phyloP scores from a whole-genome alignment of 2,797 vertebrate genomes.

The Cirrhinus molitorella region DNA sequence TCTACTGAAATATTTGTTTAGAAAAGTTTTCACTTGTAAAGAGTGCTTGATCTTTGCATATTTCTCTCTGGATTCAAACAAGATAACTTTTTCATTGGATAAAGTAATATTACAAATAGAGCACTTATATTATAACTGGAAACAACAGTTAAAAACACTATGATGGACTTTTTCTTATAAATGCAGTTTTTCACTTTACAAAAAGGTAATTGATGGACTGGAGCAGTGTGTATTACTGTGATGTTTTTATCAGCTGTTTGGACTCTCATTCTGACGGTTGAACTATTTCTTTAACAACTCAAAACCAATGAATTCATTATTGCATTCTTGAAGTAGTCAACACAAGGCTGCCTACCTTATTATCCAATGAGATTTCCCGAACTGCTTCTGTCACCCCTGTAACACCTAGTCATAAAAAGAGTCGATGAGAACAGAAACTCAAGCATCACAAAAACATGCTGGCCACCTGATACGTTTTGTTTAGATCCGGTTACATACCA shows the following conservation, averaged over 20 bases:
- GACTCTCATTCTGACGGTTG: background rate
- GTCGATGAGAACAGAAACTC: background rate
- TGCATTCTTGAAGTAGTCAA: background rate
- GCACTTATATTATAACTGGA: background rate
- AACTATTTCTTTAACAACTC: background rate
- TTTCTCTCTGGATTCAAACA: background rate
- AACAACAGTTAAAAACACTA: background rate
- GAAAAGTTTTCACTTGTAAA: background rate
- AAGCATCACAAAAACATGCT: background rate
- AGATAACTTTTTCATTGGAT: background rate
- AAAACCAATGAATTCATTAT: background rate
- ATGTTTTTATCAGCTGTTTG: background rate
- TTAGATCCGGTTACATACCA: conserved; percentile 73
- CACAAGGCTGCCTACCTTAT: conserved; percentile 82
- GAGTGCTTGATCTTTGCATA: background rate
- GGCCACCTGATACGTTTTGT: background rate
- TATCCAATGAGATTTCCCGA: conserved; percentile 95
- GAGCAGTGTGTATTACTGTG: background rate
- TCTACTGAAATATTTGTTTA: background rate
- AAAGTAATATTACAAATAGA: background rate
- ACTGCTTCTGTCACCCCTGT: conserved; percentile 88
- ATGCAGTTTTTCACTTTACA: background rate
- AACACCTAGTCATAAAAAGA: conserved; percentile 75
- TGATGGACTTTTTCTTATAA: background rate
- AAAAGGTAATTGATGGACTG: background rate